Evolutionary conservation across 1,140 invertebrate genomes (phyloP), one percentile per base, ranked within the genome.

Genomic region (Calephelis virginiensis): DNA sequence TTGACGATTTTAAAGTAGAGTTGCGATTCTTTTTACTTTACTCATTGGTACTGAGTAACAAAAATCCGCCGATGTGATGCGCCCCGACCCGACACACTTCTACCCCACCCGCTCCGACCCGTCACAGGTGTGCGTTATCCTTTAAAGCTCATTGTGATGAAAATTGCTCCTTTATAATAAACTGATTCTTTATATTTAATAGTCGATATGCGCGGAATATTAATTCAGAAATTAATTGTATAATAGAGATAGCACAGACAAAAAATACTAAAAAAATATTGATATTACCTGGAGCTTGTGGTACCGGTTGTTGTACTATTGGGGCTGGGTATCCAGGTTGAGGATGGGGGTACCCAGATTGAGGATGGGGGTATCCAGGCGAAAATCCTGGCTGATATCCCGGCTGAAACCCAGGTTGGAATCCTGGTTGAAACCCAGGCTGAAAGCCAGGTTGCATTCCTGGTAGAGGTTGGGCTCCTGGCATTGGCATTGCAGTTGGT

Each of bases 231-330:
- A 28, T 1, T 28, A 28, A 28, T 2, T 28, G 28, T 28, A 28
- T 28, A 28, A 28, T 28, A 28, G 28, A 28, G 28, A 28, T 28
- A 28, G 6, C 48, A 50, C 1, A 14, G 28, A 37, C 5, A 40
- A 6, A 47, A 47, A 49, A 59, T 40, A 48, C 14, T 67, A 14
- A 11, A 49, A 46, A 63, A 61, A 17, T 17, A 47, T 12, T 56
- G 56, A 66, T 48, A 59, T 66, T 78, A 89, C 85, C 83, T 79
- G 85, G 83, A 61, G 75, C 72, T 72, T 82, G 80, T 7, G 84
- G 76, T 38, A 65, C 81, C 40, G 89, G 89, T 63, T 92, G 91
- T 65, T 91, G 87, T 6, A 90, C 64, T 6, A 92, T 74, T 59
- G 89, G 87, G 37, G 71, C 73, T 60, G 77, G 70, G 59, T 76